A percentile compares a stretch with the other conserved stretches of the same genome.
Conservation (phyloP, 2,113 vertebrate species). For the Burhinus bistriatus region DNA sequence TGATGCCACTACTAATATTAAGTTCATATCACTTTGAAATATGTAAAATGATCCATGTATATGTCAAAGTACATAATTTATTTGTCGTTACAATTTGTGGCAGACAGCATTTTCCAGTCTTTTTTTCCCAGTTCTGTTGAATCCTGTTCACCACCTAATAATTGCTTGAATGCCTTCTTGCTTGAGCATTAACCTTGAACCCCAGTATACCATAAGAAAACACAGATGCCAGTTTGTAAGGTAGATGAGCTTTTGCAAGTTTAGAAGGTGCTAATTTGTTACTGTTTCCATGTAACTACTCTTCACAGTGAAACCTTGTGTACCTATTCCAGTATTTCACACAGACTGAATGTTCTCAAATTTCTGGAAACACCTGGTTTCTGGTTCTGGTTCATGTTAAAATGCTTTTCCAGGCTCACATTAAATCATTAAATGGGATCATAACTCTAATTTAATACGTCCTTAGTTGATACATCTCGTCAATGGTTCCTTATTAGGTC, state of each 20-base stretch:
- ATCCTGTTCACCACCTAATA: background rate
- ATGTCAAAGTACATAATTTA: background rate
- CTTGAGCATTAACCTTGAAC: background rate
- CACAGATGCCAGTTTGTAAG: accelerated
- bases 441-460: background rate
- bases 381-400: background rate
- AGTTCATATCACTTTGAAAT: background rate
- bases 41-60: background rate
- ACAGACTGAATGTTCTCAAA: background rate
- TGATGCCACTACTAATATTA: background rate
- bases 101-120: background rate
- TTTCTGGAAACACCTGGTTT: background rate
- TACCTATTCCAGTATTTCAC: background rate
- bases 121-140: background rate
- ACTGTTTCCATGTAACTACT: background rate
- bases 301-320: background rate
- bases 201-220: background rate
- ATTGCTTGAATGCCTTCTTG: background rate
- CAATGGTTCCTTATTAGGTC: background rate
- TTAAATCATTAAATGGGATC: background rate
- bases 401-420: background rate
- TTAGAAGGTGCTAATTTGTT: background rate
- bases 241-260: background rate
- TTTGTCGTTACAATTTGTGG: background rate
- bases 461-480: background rate